phyloP scores from a whole-genome alignment of 2,113 vertebrate species.

The Perca flavescens region DNA sequence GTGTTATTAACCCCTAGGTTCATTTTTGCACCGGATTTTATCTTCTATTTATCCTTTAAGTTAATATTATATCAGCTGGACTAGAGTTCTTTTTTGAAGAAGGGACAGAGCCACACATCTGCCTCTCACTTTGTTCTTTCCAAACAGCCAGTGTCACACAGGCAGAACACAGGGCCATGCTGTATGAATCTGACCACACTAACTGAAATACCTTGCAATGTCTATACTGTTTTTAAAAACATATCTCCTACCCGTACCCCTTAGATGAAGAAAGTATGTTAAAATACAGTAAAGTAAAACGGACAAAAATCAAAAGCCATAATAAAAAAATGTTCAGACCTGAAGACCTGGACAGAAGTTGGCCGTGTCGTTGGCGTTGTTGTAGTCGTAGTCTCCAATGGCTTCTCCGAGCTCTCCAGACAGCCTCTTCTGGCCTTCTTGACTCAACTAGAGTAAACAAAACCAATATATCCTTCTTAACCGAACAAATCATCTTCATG shows the following conservation, averaged over 20 bases:
- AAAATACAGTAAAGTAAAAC: not conserved
- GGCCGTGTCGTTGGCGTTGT: slow-evolving; percentile 92
- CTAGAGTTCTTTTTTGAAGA: no score
- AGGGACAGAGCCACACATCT: no score
- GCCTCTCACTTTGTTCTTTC: no score
- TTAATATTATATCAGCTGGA: no score
- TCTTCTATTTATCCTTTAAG: no score
- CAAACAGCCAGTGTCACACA: no score
- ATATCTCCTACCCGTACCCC: not conserved
- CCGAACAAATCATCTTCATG: not conserved
- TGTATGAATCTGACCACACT: not conserved
- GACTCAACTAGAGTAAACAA: slow-evolving; percentile 80
- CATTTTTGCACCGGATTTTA: no score
- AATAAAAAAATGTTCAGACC: slow-evolving; percentile 78
- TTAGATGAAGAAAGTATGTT: not conserved
- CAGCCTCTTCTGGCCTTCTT: slow-evolving; percentile 40
- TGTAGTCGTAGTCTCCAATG: slow-evolving; percentile 92
- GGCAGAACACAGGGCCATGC: not conserved
- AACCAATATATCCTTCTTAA: not conserved
- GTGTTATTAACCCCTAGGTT: no score
- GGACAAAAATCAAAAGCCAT: not conserved
- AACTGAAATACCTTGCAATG: no score
- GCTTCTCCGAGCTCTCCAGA: slow-evolving; percentile 83
- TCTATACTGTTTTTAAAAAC: no score
- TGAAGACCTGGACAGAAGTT: slow-evolving; percentile 93